phyloP scores from a whole-genome alignment of 2,888 invertebrate species.

The Drosophila tanythrix region DNA sequence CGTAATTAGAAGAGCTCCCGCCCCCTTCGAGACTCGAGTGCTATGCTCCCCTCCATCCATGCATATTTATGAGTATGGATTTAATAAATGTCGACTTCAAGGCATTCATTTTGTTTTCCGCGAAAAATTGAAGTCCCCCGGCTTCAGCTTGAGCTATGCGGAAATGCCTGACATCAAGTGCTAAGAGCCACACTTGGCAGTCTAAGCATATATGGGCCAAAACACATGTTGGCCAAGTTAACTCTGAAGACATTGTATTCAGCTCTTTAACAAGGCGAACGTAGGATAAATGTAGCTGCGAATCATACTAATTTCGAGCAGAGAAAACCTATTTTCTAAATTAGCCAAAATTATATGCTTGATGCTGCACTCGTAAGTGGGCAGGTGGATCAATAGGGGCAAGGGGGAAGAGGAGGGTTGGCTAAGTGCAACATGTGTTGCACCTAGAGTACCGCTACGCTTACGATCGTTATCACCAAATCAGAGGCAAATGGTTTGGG shows the following conservation, averaged over 20 bases:
- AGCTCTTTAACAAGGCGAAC: slow-evolving; percentile 62
- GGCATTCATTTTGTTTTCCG: slow-evolving; percentile 41
- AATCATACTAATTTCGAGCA: slow-evolving; percentile 70
- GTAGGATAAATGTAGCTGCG: slow-evolving; percentile 53
- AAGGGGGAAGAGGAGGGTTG: neutral
- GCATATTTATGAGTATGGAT: slow-evolving; percentile 83
- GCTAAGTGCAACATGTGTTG: slow-evolving; percentile 77
- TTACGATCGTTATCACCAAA: slow-evolving; percentile 85
- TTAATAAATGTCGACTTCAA: slow-evolving; percentile 64
- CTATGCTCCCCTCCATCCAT: slow-evolving; percentile 34
- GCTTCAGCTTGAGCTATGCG: slow-evolving; percentile 37
- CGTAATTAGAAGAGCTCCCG: slow-evolving; percentile 63
- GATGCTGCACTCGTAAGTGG: slow-evolving; percentile 20
- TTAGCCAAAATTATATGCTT: slow-evolving; percentile 71
- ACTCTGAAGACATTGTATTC: slow-evolving; percentile 2
- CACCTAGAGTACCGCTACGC: slow-evolving; percentile 73
- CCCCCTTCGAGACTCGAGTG: slow-evolving; percentile 25
- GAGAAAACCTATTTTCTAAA: slow-evolving; percentile 73
- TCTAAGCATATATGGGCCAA: slow-evolving; percentile 50
- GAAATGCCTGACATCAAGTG: slow-evolving; percentile 32
- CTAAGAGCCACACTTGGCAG: slow-evolving; percentile 5
- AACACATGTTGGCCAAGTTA: slow-evolving; percentile 61
- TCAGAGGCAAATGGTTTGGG: slow-evolving; percentile 65
- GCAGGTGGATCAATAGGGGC: neutral
- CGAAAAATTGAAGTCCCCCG: neutral